phyloP scores from a whole-genome alignment of 2,797 vertebrate genomes.

The Vipera ursinii region DNA sequence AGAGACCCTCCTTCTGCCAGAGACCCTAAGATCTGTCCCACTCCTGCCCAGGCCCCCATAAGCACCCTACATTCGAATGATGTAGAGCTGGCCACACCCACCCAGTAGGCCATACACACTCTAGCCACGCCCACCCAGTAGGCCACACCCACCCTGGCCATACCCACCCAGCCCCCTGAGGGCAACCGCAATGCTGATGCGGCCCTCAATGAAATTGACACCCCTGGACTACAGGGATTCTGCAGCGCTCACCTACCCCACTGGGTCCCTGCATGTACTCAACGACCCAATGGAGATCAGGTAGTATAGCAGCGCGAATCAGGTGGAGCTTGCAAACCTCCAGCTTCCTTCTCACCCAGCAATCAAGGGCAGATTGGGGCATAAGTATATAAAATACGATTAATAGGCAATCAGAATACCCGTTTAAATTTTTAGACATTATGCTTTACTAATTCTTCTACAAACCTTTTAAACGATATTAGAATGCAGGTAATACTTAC shows the following conservation, averaged over 20 bases:
- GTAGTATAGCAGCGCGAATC: background rate
- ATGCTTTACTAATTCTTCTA: background rate
- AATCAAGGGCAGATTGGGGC: background rate
- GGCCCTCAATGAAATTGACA: too few relatives aligned
- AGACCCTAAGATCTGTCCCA: too few relatives aligned
- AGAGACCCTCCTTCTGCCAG: too few relatives aligned
- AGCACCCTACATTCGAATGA: too few relatives aligned
- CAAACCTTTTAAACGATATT: background rate
- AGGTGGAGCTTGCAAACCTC: background rate
- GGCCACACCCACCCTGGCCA: too few relatives aligned
- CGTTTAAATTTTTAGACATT: background rate
- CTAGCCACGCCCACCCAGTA: too few relatives aligned
- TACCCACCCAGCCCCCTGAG: too few relatives aligned
- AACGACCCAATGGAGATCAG: background rate
- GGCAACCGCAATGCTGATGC: too few relatives aligned
- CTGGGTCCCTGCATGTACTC: background rate
- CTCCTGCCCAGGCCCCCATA: too few relatives aligned
- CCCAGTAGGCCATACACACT: too few relatives aligned
- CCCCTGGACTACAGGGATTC: background rate
- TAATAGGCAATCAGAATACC: background rate
- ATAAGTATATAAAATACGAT: background rate
- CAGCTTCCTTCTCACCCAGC: background rate
- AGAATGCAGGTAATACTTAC: background rate
- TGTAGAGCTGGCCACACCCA: too few relatives aligned
- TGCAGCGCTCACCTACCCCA: background rate